These are phyloP conservation scores for Gouania willdenowi DNA, from an alignment of 2,797 vertebrate species.

Conservation along the genomic window DNA sequence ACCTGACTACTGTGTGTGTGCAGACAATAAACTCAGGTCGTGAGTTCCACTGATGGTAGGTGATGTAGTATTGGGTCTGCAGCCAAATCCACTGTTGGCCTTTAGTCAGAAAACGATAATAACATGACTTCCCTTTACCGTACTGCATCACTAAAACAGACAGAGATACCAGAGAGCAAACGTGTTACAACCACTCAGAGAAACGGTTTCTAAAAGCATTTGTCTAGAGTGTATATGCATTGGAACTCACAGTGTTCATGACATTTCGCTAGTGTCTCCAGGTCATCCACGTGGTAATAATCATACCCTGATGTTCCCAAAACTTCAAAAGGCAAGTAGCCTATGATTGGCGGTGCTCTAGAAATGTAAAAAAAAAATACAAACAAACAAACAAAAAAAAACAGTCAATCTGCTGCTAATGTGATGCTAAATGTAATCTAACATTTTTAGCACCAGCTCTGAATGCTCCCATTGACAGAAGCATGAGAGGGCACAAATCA, in stretches of 20 bases:
- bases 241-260: conserved; percentile 91
- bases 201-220: background rate
- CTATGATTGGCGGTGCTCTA: conserved; percentile 98
- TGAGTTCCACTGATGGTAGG: conserved; percentile 99
- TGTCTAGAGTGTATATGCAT: background rate
- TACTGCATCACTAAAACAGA: conserved; percentile 90
- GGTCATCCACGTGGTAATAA: conserved; percentile 98
- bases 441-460: too few relatives aligned
- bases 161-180: background rate
- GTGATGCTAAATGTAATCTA: too few relatives aligned
- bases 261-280: conserved; percentile 95
- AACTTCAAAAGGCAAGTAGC: conserved; percentile 97
- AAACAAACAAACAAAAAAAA: conserved; percentile 1
- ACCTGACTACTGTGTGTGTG: conserved; percentile 97
- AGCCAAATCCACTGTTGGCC: conserved; percentile 99
- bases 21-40: conserved; percentile 97
- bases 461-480: too few relatives aligned
- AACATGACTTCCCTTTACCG: conserved; percentile 97
- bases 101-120: conserved; percentile 97
- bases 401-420: too few relatives aligned
- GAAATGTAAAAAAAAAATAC: conserved; percentile 72
- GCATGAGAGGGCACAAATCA: too few relatives aligned
- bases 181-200: background rate
- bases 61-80: conserved; percentile 97
- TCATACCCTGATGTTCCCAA: conserved; percentile 97